These are phyloP conservation scores for Teleopsis dalmanni DNA, from an alignment of 1,140 invertebrate genomes.

Conservation along the genomic window DNA sequence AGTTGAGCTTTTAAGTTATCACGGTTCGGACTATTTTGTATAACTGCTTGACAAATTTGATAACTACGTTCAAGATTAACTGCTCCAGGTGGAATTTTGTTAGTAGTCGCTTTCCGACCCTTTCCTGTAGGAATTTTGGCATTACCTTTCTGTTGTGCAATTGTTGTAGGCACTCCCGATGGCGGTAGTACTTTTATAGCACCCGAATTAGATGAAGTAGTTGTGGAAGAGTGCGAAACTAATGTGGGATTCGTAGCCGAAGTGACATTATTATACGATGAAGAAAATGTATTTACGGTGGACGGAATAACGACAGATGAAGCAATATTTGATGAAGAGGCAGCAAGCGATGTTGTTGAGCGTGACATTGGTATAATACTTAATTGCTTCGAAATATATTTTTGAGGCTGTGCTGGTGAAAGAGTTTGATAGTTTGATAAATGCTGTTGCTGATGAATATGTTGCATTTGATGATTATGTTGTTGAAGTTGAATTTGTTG, in stretches of 20 bases:
- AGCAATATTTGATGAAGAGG: slow-evolving; percentile 12
- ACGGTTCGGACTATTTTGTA: slow-evolving; percentile 83
- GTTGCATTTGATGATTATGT: slow-evolving; percentile 7
- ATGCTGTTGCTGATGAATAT: slow-evolving; percentile 15
- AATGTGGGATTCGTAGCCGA: slow-evolving; percentile 7
- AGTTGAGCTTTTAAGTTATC: slow-evolving; percentile 79
- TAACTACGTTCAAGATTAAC: slow-evolving; percentile 90
- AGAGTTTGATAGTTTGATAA: neutral
- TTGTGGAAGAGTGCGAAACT: slow-evolving; percentile 21
- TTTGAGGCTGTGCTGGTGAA: slow-evolving; percentile 18
- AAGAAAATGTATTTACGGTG: slow-evolving; percentile 23
- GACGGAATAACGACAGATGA: slow-evolving; percentile 31
- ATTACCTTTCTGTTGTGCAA: slow-evolving; percentile 42
- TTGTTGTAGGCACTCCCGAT: slow-evolving; percentile 40
- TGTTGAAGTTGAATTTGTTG: slow-evolving; percentile 7
- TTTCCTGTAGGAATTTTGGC: slow-evolving; percentile 31
- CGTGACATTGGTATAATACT: slow-evolving; percentile 39
- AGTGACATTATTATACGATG: neutral
- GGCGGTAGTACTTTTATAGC: slow-evolving; percentile 43
- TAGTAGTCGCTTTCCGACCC: slow-evolving; percentile 47
- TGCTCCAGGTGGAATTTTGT: slow-evolving; percentile 73
- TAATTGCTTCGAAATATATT: slow-evolving; percentile 35
- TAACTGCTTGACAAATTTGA: slow-evolving; percentile 92
- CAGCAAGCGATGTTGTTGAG: slow-evolving; percentile 21
- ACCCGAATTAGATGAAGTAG: slow-evolving; percentile 7